Evolutionary conservation across 2,888 invertebrate genomes (phyloP), one percentile per base, ranked within the genome.

Genomic region (Drosophila fungiperda): DNA sequence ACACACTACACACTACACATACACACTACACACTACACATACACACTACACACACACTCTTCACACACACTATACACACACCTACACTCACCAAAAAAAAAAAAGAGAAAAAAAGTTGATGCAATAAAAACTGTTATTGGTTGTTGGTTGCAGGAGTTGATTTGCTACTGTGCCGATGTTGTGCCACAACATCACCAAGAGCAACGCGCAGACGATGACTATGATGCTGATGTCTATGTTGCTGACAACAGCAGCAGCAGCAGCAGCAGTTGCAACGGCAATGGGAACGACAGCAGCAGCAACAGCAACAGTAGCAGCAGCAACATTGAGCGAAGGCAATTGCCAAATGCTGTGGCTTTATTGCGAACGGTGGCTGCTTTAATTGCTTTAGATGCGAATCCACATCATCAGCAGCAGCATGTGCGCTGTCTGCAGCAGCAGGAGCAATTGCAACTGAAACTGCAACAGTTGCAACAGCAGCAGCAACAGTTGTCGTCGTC

Each of bases 101-200:
- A n/a, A 67, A 23, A 58, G 70, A 70, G 57, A 69, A 78, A 72
- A 86, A 87, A 75, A 53, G 53, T 17, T 88, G 82, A 90, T 89
- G 91, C 91, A 91, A 45, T 91, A 90, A 82, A 90, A 90, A 91
- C 92, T 92, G 92, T 93, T 92, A 95, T 93, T 93, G 93, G 95
- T 45, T 93, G 93, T 93, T 93, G 93, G 93, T 95, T 95, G 95
- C 95, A 95, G 95, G 95, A 95, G 94, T 94, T 93, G 94, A 93
- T 95, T 94, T 95, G 95, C 94, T 94, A 94, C 94, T 94, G 95
- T 93, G 94, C 94, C 92, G 95, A 95, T 95, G 92, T 94, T 95
- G 93, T 94, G 93, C 92, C 91, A 63, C 68, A 76, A 53, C 77
- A 74, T 55, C 68, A 58, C 68, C 80, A 68, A 65, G 71, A 71